A percentile compares a stretch with the other conserved stretches of the same genome.
Evolutionary conservation across 2,113 vertebrate genomes (phyloP).

Genomic region (Oryzias curvinotus): DNA sequence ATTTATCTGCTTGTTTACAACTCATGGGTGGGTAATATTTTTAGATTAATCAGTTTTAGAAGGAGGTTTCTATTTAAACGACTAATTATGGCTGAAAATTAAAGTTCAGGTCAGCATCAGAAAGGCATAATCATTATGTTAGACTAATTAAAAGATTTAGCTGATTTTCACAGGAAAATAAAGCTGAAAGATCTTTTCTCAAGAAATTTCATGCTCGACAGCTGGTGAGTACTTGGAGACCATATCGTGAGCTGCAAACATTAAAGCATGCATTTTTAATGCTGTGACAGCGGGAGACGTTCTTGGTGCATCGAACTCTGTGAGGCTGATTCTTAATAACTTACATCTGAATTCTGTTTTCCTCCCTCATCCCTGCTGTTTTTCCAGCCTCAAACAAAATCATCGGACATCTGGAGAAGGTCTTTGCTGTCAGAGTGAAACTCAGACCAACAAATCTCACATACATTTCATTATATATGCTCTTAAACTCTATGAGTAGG

Average conservation of each 20-base stretch:
- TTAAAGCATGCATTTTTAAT: neutral
- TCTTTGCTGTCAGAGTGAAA: conserved; percentile 21
- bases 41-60: no score
- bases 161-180: neutral
- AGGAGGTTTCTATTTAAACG: no score
- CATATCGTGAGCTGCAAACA: neutral
- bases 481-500: conserved; percentile 20
- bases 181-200: no score
- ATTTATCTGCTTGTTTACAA: no score
- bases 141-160: neutral
- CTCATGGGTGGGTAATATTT: no score
- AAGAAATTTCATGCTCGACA: neutral
- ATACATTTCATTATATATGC: conserved; percentile 35
- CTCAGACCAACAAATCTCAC: conserved; percentile 33
- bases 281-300: neutral
- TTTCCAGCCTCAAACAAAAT: conserved; percentile 26
- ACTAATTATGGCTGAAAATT: no score
- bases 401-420: conserved; percentile 41
- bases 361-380: conserved; percentile 15
- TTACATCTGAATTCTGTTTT: conserved; percentile 11
- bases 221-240: neutral
- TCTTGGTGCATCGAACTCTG: neutral
- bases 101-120: no score
- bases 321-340: neutral
- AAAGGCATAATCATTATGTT: neutral